Conservation (phyloP, 2,888 invertebrate genomes). For the Ptychoptera contaminata region DNA sequence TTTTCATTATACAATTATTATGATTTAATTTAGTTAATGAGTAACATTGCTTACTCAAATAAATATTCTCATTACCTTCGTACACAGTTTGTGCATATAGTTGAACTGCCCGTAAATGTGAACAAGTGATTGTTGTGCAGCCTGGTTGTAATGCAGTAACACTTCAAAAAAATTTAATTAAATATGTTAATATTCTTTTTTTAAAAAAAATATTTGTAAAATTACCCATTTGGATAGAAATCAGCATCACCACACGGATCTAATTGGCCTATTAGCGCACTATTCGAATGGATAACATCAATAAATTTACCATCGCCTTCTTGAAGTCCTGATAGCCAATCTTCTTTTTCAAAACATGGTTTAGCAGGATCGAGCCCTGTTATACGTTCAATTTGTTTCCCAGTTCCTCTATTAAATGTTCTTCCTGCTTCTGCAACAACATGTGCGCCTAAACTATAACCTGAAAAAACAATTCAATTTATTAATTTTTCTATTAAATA, state of each 20-base stretch:
- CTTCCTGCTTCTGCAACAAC: slow-evolving; percentile 4
- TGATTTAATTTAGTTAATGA: slow-evolving; percentile 18
- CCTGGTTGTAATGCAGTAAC: slow-evolving; percentile 18
- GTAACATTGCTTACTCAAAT: slow-evolving; percentile 18
- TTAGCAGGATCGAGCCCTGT: slow-evolving; percentile 8
- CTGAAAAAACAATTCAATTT: not conserved
- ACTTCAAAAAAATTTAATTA: not conserved
- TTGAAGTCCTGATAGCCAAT: slow-evolving; percentile 13
- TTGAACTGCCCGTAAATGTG: slow-evolving; percentile 21
- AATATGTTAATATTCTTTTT: no score
- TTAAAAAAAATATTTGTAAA: not conserved
- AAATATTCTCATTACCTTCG: slow-evolving; percentile 20
- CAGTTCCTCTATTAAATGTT: slow-evolving; percentile 4
- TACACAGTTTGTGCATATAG: slow-evolving; percentile 23
- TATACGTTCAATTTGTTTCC: slow-evolving; percentile 3
- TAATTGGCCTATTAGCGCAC: slow-evolving; percentile 16
- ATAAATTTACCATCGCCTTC: slow-evolving; percentile 18
- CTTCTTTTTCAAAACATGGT: slow-evolving; percentile 10
- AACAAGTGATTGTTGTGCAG: slow-evolving; percentile 19
- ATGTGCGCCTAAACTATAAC: slow-evolving; percentile 9
- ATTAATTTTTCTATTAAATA: no score
- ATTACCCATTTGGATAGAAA: slow-evolving; percentile 24
- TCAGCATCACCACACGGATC: slow-evolving; percentile 22
- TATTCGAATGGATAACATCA: slow-evolving; percentile 17
- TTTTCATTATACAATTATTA: slow-evolving; percentile 17